Evolutionary conservation across 1,140 invertebrate genomes (phyloP), one percentile per base, ranked within the genome.

Genomic region (Calycopis cecrops): DNA sequence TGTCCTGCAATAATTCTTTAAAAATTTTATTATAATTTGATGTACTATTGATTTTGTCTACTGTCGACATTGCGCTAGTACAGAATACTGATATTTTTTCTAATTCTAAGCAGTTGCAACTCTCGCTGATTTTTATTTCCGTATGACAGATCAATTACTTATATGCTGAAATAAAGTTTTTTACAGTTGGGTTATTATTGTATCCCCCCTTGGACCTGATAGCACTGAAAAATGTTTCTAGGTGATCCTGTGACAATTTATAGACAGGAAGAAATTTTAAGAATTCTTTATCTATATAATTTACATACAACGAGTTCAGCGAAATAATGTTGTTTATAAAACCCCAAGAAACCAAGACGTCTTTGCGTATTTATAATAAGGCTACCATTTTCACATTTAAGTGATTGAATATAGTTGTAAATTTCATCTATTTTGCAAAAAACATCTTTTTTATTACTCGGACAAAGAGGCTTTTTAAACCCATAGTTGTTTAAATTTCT

Each of bases 11-110:
- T 21, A 34, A 50, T 16, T 50, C 48, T 14, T 35, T 35, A 50
- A 50, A 50, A 50, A 35, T 28, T 14, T 35, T 35, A 50, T 50
- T 35, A 50, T 50, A 35, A 35, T 50, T 50, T 35, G 12, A 35
- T 14, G 28, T 12, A 50, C 48, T 35, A 14, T 50, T 50, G 8
- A 35, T 50, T 16, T 50, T 35, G 14, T 50, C 48, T 33, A 34
- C 34, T 1, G 12, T 34, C 4, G 48, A 48, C 1, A 21, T 48
- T n/a, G 17, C 21, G 6, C 18, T n/a, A 48, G 47, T 48, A n/a
- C 16, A 33, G 3, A 48, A 48, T 10, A 48, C n/a, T 33, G 18
- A n/a, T 8, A 48, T 48, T n/a, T 33, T 48, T 28, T 48, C 11
- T 21, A 48, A n/a, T 48, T 48, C 47, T 33, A 33, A 48, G 47